Percentiles rank a stretch among this genome's conserved stretches.
phyloP scores from a whole-genome alignment of 2,113 vertebrate species.

The Pongo abelii region DNA sequence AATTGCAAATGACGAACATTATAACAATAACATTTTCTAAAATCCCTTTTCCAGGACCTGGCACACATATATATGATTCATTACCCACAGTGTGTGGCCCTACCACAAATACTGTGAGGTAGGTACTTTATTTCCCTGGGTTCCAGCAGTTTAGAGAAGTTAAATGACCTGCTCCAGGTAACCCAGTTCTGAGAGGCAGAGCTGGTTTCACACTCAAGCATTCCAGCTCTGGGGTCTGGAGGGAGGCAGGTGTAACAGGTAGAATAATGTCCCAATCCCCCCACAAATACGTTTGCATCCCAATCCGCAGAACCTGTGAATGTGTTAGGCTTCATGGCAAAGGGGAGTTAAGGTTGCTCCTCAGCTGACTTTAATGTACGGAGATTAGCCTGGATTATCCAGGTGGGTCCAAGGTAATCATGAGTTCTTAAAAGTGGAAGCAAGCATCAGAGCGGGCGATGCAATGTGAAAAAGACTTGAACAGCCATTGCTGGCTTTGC shows the following conservation, averaged over 20 bases:
- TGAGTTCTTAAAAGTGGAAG: background rate
- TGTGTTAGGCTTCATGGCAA: background rate
- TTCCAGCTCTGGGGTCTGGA: background rate
- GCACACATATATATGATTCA: rapidly evolving
- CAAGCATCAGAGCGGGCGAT: rapidly evolving
- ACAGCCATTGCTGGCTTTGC: background rate
- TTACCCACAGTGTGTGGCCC: background rate
- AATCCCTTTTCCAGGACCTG: background rate
- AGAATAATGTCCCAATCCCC: background rate
- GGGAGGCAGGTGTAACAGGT: rapidly evolving
- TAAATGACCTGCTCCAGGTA: background rate
- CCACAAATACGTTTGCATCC: background rate
- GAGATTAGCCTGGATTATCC: background rate
- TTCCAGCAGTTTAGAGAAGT: background rate
- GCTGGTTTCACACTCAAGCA: background rate
- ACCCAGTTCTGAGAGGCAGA: rapidly evolving
- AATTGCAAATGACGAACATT: background rate
- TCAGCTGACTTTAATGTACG: background rate
- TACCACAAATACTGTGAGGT: background rate
- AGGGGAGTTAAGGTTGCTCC: background rate
- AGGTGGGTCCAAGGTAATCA: background rate
- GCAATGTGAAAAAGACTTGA: background rate
- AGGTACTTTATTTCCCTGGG: background rate
- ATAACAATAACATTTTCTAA: background rate
- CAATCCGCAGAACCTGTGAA: background rate